phyloP scores from a whole-genome alignment of 2,113 vertebrate genomes.

The Gracilinanus agilis region DNA sequence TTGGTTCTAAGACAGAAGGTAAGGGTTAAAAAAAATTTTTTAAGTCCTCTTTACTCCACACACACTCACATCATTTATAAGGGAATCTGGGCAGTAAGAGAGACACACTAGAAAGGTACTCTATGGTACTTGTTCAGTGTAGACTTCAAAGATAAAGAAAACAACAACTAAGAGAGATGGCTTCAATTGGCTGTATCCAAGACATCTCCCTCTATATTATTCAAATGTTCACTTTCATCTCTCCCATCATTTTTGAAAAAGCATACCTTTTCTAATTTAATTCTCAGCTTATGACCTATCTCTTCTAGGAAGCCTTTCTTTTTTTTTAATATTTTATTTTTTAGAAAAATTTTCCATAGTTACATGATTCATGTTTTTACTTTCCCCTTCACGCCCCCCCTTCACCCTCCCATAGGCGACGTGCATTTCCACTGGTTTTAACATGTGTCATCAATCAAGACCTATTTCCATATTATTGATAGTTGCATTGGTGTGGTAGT shows the following conservation, averaged over 20 bases:
- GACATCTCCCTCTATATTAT: neutral
- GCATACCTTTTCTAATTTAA: conserved; percentile 15
- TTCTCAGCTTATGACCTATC: conserved; percentile 24
- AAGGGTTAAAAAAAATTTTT: too few relatives aligned
- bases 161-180: conserved; percentile 28
- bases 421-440: too few relatives aligned
- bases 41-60: neutral
- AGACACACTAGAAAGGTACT: neutral
- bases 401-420: too few relatives aligned
- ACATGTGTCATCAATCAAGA: too few relatives aligned
- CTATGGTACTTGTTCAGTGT: neutral
- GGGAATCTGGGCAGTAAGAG: conserved; percentile 16
- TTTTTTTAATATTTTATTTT: too few relatives aligned
- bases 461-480: too few relatives aligned
- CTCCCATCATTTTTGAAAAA: conserved; percentile 6
- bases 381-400: too few relatives aligned
- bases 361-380: too few relatives aligned
- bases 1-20: too few relatives aligned
- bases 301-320: conserved; percentile 37
- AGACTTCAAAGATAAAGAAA: conserved; percentile 29
- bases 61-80: conserved; percentile 13
- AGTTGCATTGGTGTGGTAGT: too few relatives aligned
- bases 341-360: too few relatives aligned
- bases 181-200: neutral
- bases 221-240: conserved; percentile 5